Conservation (phyloP, 2,797 vertebrate species). For the Carcharodon carcharias region DNA sequence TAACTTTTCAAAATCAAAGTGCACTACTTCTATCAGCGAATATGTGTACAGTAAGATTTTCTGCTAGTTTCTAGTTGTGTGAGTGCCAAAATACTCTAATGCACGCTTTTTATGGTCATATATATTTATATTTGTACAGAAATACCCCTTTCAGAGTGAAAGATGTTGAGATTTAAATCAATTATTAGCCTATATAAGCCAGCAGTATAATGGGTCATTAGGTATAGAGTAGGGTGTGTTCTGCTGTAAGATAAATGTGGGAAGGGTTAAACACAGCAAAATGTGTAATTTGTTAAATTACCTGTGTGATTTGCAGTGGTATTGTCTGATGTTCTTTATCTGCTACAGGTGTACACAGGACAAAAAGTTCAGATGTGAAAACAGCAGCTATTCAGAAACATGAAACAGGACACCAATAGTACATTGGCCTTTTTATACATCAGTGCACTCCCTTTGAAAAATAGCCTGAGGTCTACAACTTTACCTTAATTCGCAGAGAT, state of each 20-base stretch:
- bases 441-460: slow-evolving; percentile 21
- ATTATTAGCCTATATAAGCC: background rate
- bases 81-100: background rate
- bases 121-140: background rate
- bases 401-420: slow-evolving; percentile 45
- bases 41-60: background rate
- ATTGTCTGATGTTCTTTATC: slow-evolving; percentile 47
- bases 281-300: slow-evolving; percentile 46
- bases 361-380: slow-evolving; percentile 47
- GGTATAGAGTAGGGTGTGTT: background rate
- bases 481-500: slow-evolving; percentile 7
- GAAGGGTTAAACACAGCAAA: background rate
- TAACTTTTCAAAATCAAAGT: background rate
- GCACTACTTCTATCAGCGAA: background rate
- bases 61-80: background rate
- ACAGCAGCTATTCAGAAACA: slow-evolving; percentile 41
- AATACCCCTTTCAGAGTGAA: background rate
- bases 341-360: slow-evolving; percentile 49
- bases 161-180: background rate
- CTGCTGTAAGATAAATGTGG: background rate
- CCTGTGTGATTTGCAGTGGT: slow-evolving; percentile 50
- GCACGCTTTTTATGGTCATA: background rate
- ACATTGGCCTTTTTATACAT: slow-evolving; percentile 47
- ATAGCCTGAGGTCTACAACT: background rate
- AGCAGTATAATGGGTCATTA: background rate